These are phyloP conservation scores for Scaptodrosophila lebanonensis DNA, from an alignment of 1,140 invertebrate genomes.

Conservation along the genomic window DNA sequence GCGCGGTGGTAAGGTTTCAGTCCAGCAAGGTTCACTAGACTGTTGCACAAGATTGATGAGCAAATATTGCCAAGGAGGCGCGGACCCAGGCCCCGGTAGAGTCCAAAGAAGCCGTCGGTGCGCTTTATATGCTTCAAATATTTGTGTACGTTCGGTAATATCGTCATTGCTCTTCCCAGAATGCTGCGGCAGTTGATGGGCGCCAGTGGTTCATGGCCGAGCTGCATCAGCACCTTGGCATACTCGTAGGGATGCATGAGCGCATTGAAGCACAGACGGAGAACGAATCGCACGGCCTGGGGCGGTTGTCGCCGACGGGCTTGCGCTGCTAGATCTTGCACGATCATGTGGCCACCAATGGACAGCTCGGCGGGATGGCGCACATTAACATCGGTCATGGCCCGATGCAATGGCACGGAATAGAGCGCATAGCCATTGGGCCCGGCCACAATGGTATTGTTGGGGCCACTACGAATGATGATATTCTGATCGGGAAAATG, in stretches of 20 bases:
- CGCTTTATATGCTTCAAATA: constrained; percentile 36
- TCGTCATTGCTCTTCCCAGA: constrained; percentile 10
- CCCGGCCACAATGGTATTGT: too few species aligned
- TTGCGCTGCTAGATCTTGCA: not conserved
- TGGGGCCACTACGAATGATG: too few species aligned
- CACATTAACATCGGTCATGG: too few species aligned
- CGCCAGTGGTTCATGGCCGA: constrained; percentile 44
- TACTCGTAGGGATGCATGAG: constrained; percentile 44
- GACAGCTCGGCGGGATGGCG: too few species aligned
- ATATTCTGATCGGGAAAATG: too few species aligned
- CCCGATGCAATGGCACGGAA: too few species aligned
- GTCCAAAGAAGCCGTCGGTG: constrained; percentile 25
- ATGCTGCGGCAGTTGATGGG: not conserved
- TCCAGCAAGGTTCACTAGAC: constrained; percentile 4
- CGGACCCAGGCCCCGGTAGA: constrained; percentile 42
- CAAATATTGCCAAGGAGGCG: constrained; percentile 13
- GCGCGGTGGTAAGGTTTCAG: constrained; percentile 3
- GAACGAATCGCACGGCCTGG: constrained; percentile 25
- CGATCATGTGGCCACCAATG: too few species aligned
- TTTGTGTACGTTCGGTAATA: constrained; percentile 35
- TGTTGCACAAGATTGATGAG: constrained; percentile 14
- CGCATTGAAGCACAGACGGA: constrained; percentile 31
- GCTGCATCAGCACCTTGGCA: constrained; percentile 46
- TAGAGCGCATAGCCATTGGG: too few species aligned
- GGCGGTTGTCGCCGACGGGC: constrained; percentile 7